Percentiles rank a stretch among this genome's conserved stretches.
phyloP scores from a whole-genome alignment of 1,140 invertebrate species.

The Dermatophagoides farinae region DNA sequence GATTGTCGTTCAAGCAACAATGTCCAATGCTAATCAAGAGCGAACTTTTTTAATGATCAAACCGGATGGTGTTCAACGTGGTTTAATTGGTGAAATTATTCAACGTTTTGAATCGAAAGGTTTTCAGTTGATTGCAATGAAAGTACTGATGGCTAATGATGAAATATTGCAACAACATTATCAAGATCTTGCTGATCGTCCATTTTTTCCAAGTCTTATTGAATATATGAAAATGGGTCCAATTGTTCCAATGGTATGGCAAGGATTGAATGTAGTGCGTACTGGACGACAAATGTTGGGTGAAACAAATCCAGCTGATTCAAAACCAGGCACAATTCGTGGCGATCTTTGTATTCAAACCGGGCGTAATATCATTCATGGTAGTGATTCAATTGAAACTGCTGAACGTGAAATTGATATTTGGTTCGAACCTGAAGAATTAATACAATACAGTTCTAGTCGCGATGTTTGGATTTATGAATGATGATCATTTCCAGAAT shows the following conservation, averaged over 20 bases:
- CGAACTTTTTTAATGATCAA: conserved; percentile 97
- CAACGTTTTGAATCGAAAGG: conserved; percentile 86
- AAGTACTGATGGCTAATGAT: conserved; percentile 61
- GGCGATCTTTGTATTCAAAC: conserved; percentile 88
- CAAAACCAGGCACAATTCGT: conserved; percentile 75
- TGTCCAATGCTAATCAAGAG: conserved; percentile 34
- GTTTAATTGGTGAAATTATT: conserved; percentile 85
- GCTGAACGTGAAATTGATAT: conserved; percentile 84
- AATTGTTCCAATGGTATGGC: conserved; percentile 95
- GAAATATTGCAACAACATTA: conserved; percentile 71
- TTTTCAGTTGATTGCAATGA: conserved; percentile 89
- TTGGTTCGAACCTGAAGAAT: conserved; percentile 83
- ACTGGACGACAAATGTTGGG: conserved; percentile 85
- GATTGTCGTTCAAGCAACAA: not conserved
- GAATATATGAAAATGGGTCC: conserved; percentile 95
- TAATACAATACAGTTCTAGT: conserved; percentile 56
- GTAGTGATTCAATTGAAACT: conserved; percentile 86
- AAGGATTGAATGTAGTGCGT: conserved; percentile 83
- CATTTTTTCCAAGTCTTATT: conserved; percentile 82
- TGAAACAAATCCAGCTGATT: conserved; percentile 82
- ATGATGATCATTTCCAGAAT: no score
- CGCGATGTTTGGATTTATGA: conserved; percentile 72
- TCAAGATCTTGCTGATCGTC: conserved; percentile 56
- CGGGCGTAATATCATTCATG: conserved; percentile 86
- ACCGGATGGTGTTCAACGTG: conserved; percentile 92